Base-by-base conservation (phyloP, 2,888 invertebrate species). In the Xylota sylvarum region DNA sequence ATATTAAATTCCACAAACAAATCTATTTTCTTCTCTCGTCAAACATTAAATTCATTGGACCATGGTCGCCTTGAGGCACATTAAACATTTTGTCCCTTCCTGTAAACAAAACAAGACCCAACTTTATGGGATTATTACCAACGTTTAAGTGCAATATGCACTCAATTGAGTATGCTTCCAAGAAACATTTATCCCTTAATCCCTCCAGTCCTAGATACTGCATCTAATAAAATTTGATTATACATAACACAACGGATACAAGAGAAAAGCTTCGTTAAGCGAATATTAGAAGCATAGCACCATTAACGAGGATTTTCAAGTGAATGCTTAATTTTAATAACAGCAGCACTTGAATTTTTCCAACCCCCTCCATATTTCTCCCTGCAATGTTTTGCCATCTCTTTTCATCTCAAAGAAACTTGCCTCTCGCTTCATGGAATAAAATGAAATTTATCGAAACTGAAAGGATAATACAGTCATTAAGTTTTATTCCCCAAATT, bases 261-360 rank as follows among this genome's bases (percentile, higher is more conserved):
- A 35, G 40, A 43, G 19, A 52, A 74, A 64, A 40, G 69, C 77
- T 77, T 69, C 30, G 60, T 77, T 77, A 67, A 65, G 56, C 65
- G 48, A 43, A 17, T 17, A 77, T 48, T 67, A 58, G 67, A 19
- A 67, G 56, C 67, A 50, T 48, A 48, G 52, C 60, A 72, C 30
- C 30, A 69, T 73, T 79, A 79, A 73, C 43, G 52, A 79, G 37
- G 14, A 43, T 69, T 67, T 73, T 69, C 80, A 74, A 74, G 62
- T 73, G 84, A 84, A 73, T 62, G 78, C 79, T 84, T 73, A 79
- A 67, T 83, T 84, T 80, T 80, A 80, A 84, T 84, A 67, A 69
- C 62, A 50, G 58, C 56, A 50, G 58, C 46, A 69, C 76, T 69
- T 79, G 35, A 32, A 48, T 35, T 60, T 60, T 52, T 40, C 30